These are phyloP conservation scores for Glandiceps talaboti DNA, from an alignment of 53 echinoderm and acorn worm genomes.

Conservation along the genomic window DNA sequence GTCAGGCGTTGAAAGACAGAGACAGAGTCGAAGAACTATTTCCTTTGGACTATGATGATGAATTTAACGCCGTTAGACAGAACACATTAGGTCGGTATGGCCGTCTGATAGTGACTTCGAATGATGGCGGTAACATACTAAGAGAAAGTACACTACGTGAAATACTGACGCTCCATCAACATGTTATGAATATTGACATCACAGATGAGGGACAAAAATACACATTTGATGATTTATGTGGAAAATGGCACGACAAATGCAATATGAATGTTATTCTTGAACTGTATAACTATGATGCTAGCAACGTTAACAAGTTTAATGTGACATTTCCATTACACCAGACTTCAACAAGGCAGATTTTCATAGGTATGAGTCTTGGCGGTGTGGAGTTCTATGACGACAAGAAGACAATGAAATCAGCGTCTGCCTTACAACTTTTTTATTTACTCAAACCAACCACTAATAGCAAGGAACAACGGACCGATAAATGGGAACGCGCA, in stretches of 20 bases:
- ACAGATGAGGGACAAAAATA: neutral
- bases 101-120: constrained; percentile 10
- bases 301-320: neutral
- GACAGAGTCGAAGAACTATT: constrained; percentile 15
- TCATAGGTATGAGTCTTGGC: constrained; percentile 58
- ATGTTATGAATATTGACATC: constrained; percentile 10
- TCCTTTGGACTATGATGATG: constrained; percentile 9
- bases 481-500: constrained; percentile 24
- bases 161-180: constrained; percentile 11
- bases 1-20: constrained; percentile 24
- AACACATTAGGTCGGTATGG: constrained; percentile 12
- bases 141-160: constrained; percentile 4
- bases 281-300: constrained; percentile 13
- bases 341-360: neutral
- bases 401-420: constrained; percentile 9
- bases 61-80: constrained; percentile 1
- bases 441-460: constrained; percentile 19
- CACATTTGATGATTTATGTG: constrained; percentile 23
- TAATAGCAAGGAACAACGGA: constrained; percentile 9
- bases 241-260: constrained; percentile 17
- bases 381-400: constrained; percentile 35
- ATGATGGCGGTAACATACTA: constrained; percentile 24
- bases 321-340: neutral
- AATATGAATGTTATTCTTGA: constrained; percentile 18
- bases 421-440: constrained; percentile 12